Conservation (phyloP, 2,797 vertebrate genomes). For the Sardinella longiceps region DNA sequence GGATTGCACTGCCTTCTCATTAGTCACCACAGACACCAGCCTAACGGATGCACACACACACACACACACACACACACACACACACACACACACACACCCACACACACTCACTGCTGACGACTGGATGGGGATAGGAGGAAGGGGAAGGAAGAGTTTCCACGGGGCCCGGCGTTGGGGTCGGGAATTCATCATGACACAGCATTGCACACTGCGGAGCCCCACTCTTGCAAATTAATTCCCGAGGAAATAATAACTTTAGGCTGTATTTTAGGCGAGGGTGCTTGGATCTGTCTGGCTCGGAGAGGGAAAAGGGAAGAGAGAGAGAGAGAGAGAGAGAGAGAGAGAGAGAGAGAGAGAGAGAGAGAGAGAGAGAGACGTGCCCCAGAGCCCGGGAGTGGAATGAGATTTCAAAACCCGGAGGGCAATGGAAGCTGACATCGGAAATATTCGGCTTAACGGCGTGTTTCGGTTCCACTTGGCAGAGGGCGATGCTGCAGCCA, state of each 20-base stretch:
- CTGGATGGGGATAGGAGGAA: background rate
- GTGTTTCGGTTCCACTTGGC: constrained; percentile 69
- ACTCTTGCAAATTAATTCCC: constrained; percentile 74
- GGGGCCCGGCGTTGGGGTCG: background rate
- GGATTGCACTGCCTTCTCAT: constrained; percentile 21
- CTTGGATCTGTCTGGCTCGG: constrained; percentile 63
- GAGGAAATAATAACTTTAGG: constrained; percentile 67
- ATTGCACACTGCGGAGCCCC: constrained; percentile 57
- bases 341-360: background rate
- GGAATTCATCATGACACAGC: constrained; percentile 64
- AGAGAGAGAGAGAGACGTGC: constrained; percentile 11
- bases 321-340: background rate
- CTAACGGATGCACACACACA: background rate
- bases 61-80: too few species aligned
- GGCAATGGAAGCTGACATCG: constrained; percentile 73
- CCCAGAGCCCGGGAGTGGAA: constrained; percentile 62
- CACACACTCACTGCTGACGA: background rate
- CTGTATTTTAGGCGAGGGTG: constrained; percentile 63
- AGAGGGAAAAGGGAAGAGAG: background rate
- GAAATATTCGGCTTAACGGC: constrained; percentile 72
- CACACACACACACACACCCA: too few species aligned
- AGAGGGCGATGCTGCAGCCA: constrained; percentile 58
- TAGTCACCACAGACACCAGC: constrained; percentile 33
- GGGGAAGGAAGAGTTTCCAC: background rate
- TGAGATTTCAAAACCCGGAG: constrained; percentile 64